Conservation (phyloP, 2,888 invertebrate species). For the Mythimna pallens region DNA sequence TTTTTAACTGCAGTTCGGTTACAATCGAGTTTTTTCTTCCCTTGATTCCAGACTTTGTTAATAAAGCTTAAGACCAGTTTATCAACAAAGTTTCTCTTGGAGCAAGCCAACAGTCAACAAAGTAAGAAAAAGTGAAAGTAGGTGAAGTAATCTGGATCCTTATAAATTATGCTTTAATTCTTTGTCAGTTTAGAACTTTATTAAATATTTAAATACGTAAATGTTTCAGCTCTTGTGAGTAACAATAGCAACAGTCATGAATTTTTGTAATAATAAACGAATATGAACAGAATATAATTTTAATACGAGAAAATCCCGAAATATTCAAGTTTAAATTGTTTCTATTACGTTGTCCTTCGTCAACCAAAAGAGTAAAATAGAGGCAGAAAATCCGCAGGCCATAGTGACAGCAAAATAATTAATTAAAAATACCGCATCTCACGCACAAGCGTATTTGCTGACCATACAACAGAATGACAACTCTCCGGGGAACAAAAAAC, state of each 20-base stretch:
- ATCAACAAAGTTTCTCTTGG: constrained; percentile 28
- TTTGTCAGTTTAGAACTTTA: not conserved
- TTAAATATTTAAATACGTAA: not conserved
- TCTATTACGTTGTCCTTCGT: constrained; percentile 21
- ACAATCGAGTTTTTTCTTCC: no score
- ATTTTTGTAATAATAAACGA: not conserved
- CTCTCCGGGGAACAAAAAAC: constrained; percentile 26
- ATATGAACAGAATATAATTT: not conserved
- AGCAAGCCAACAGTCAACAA: constrained; percentile 21
- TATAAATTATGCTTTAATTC: constrained; percentile 2
- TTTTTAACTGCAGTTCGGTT: not conserved
- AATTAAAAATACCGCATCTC: constrained; percentile 60
- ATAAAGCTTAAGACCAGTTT: constrained; percentile 1
- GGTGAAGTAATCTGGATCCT: constrained; percentile 8
- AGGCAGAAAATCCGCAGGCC: constrained; percentile 48
- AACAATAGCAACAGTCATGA: not conserved
- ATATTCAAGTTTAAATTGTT: constrained; percentile 15
- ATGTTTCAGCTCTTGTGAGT: not conserved
- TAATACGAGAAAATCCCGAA: constrained; percentile 10
- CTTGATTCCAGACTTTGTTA: not conserved
- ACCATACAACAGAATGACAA: constrained; percentile 34
- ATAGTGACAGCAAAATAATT: constrained; percentile 53
- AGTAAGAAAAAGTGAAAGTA: constrained; percentile 3
- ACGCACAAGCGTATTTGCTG: constrained; percentile 48
- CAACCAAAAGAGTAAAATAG: constrained; percentile 22